Conservation (phyloP, 23 tunicate genomes). For the Styela clava region DNA sequence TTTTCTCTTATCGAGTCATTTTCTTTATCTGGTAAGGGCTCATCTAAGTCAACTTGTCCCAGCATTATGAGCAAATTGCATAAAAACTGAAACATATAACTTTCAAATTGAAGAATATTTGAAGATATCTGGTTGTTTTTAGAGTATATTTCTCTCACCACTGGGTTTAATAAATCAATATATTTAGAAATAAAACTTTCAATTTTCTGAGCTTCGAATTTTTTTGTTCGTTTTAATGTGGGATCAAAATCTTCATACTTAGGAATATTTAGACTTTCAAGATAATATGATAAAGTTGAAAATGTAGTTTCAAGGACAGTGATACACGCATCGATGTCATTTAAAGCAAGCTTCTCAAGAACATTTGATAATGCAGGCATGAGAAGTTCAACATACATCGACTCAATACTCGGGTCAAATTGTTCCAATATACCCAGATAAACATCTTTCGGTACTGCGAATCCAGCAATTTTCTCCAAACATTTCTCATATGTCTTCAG, state of each 20-base stretch:
- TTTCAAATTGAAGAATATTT: not conserved
- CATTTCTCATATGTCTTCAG: constrained; percentile 30
- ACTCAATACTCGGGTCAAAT: constrained; percentile 67
- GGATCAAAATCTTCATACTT: constrained; percentile 41
- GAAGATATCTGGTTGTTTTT: not conserved
- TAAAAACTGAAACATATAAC: not conserved
- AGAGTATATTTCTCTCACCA: not conserved
- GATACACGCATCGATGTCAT: not conserved
- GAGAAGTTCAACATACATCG: constrained; percentile 42
- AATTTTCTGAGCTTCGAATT: constrained; percentile 1
- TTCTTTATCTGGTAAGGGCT: not conserved
- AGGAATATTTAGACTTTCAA: constrained; percentile 62
- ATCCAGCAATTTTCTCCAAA: constrained; percentile 30
- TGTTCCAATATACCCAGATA: constrained; percentile 64
- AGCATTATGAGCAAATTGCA: constrained; percentile 17
- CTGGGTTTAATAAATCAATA: constrained; percentile 1
- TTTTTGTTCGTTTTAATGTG: not conserved
- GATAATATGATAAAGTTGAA: constrained; percentile 47
- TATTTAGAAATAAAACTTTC: not conserved
- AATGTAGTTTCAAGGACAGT: constrained; percentile 16
- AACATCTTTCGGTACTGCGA: constrained; percentile 49
- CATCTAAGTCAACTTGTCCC: not conserved
- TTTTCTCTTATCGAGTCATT: not conserved
- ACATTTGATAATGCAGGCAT: constrained; percentile 44
- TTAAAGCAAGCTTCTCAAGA: not conserved